Base-by-base conservation (phyloP, 2,888 invertebrate species). In the Dolichomitus sp. region DNA sequence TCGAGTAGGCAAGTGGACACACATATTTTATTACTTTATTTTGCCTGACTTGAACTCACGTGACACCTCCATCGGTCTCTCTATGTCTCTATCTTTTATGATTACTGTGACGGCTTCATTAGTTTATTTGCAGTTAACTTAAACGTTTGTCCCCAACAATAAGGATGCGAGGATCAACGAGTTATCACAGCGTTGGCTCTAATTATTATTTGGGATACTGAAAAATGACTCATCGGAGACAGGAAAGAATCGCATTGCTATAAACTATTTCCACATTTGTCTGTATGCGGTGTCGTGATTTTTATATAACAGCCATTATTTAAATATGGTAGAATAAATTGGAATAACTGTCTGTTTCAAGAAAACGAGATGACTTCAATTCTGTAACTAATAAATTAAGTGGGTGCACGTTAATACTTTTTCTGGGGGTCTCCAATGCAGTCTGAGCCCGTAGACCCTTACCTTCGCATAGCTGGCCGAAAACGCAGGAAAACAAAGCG, bases 21-120 rank as follows among this genome's bases (percentile, higher is more conserved):
- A 86, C 87, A 12, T 40, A 87, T 90, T 91, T 93, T 92, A 91
- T 92, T 92, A 90, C 91, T 92, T 91, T 90, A 91, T 93, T 91
- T 87, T 85, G 83, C 77, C 79, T 76, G 84, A 84, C 86, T 84
- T 88, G 86, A 86, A 87, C 86, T 88, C 65, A 33, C 59, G 50
- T 57, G 52, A 37, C 66, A 59, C 33, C 57, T 65, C 37, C 52
- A 50, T 37, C 37, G 33, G 50, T 42, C 45, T 27, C 23, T 54
- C 54, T 19, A 45, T 84, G 74, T 75, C 70, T 69, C 81, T 33
- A 78, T 72, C 81, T 85, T 83, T 83, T 82, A 83, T 86, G 84
- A 87, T 87, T 85, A 83, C 84, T 74, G 76, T 85, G 85, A 88
- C 85, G 85, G 81, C 87, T 88, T 88, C 87, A 87, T 88, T 87